Base-by-base conservation (phyloP, 2,797 vertebrate genomes). In the Spizella passerina region DNA sequence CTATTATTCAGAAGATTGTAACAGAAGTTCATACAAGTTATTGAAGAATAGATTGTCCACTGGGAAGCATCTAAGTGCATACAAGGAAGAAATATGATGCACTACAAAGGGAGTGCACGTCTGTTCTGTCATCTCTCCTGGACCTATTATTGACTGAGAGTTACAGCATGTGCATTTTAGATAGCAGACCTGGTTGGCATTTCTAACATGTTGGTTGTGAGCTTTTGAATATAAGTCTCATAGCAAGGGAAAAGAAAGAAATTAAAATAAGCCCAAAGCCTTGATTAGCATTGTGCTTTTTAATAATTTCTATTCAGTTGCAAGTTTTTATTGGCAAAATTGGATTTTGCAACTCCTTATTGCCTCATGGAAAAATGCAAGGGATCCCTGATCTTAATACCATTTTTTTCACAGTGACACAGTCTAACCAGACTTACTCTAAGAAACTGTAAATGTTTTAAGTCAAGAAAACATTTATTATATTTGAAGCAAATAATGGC, bases 1-100 rank as follows among this genome's bases (percentile, higher is more conserved):
- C 53, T 92, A 39, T 73, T 76, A 70, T 92, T 93, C 86, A 86
- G 59, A 79, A 95, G 63, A 89, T 88, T 32, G 5, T 92, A 91
- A 73, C 53, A 69, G 27, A 92, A 88, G 76, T 78, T 95, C 34
- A 65, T 91, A 46, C 52, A 78, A 19, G 29, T 63, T 60, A 86
- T 55, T 96, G 81, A 88, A 94, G 85, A 86, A 88, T 43, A 84
- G 70, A 34, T 81, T 91, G 73, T 80, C 93, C 57, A 53, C 73
- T 73, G 81, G 85, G 75, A 89, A 91, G 36, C 76, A 88, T 86
- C 63, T 82, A 64, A 82, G 90, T 95, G 66, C 43, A 23, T 89
- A 34, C 47, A 52, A 72, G 36, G 77, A 84, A 82, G 84, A 81
- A 64, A 49, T 27, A 70, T 32, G 41, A 55, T 95, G 91, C 39